These are phyloP conservation scores for Ctenochaetus hawaiiensis DNA, from an alignment of 2,797 vertebrate species.

Conservation along the genomic window DNA sequence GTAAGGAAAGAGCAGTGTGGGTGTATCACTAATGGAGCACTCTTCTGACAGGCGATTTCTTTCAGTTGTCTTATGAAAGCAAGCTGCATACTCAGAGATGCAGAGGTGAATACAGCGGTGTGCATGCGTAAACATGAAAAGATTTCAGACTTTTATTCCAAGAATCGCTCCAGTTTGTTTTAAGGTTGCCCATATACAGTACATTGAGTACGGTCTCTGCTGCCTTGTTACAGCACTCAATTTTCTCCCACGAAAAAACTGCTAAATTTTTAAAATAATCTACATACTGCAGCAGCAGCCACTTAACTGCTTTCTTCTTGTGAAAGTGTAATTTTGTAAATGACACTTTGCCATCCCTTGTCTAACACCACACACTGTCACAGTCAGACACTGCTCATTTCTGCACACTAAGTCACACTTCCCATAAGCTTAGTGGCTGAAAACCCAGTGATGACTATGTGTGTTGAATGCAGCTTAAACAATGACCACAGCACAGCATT, in stretches of 20 bases:
- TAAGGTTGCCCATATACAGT: slow-evolving; percentile 1
- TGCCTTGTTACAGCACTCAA: background rate
- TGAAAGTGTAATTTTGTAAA: slow-evolving; percentile 47
- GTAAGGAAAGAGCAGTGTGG: slow-evolving; percentile 60
- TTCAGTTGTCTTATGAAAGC: slow-evolving; percentile 62
- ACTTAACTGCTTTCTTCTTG: slow-evolving; percentile 34
- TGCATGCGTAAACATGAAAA: slow-evolving; percentile 44
- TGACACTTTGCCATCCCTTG: slow-evolving; percentile 48
- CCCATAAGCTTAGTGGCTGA: slow-evolving; percentile 47
- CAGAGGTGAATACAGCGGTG: slow-evolving; percentile 40
- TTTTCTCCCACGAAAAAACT: background rate
- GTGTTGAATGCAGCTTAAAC: slow-evolving; percentile 52
- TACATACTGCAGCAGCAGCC: slow-evolving; percentile 23
- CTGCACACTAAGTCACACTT: slow-evolving; percentile 52
- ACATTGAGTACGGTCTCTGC: slow-evolving; percentile 6
- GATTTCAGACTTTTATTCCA: slow-evolving; percentile 29
- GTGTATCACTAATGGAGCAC: slow-evolving; percentile 67
- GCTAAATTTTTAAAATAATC: slow-evolving; percentile 26
- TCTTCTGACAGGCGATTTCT: slow-evolving; percentile 55
- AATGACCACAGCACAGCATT: slow-evolving; percentile 32
- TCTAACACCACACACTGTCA: slow-evolving; percentile 54
- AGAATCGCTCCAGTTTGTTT: slow-evolving; percentile 39
- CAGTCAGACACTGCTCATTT: slow-evolving; percentile 59
- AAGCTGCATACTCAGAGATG: slow-evolving; percentile 33
- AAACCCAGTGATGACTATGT: slow-evolving; percentile 53